A percentile compares a stretch with the other conserved stretches of the same genome.
These are phyloP conservation scores for Alligator mississippiensis DNA, from an alignment of 2,113 vertebrate species.

Conservation along the genomic window DNA sequence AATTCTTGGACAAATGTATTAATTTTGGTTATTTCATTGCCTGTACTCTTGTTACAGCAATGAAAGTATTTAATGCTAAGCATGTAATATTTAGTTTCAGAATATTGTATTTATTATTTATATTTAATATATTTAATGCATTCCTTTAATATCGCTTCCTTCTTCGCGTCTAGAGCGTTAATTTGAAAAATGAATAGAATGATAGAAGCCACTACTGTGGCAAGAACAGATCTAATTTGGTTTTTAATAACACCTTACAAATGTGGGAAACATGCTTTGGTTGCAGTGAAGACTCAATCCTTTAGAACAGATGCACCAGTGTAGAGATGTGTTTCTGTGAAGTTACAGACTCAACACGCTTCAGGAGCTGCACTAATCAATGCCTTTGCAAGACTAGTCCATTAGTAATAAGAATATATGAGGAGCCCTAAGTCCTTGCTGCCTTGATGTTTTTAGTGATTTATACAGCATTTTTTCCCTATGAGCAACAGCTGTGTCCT, in stretches of 20 bases:
- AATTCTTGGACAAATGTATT: not conserved
- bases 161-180: not conserved
- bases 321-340: not conserved
- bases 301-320: not conserved
- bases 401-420: not conserved
- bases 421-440: not conserved
- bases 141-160: not conserved
- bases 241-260: not conserved
- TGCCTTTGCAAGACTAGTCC: not conserved
- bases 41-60: too few species aligned
- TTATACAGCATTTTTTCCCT: not conserved
- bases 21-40: not conserved
- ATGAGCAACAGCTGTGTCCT: conserved; percentile 3
- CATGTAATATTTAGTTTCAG: too few species aligned
- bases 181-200: not conserved
- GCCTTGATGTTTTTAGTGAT: not conserved
- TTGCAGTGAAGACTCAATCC: not conserved
- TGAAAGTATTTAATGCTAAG: too few species aligned
- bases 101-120: too few species aligned
- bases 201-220: not conserved
- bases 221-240: not conserved
- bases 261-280: not conserved
- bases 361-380: not conserved
- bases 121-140: not conserved
- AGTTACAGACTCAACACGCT: not conserved